Base-by-base conservation (phyloP, 35 echinoderm and acorn worm genomes). In the Ptychodera flava region DNA sequence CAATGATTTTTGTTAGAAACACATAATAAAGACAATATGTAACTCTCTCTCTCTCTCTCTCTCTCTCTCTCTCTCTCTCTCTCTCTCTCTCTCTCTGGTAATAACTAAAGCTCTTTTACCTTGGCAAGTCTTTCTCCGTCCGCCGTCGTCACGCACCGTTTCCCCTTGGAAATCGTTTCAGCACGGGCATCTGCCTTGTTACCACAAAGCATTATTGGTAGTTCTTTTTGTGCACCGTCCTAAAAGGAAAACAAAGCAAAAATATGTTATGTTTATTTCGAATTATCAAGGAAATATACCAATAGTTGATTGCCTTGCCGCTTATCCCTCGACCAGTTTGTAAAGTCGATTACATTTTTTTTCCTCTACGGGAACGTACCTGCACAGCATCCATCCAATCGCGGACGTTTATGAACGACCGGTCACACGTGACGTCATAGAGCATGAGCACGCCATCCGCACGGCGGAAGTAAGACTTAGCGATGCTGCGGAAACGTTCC, bases 321-420 rank as follows among this genome's bases (percentile, higher is more conserved):
- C n/a, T n/a, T n/a, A n/a, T n/a, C n/a, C n/a, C n/a, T n/a, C n/a
- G n/a, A n/a, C n/a, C n/a, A n/a, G n/a, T n/a, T n/a, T n/a, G n/a
- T n/a, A n/a, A n/a, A n/a, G n/a, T n/a, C n/a, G n/a, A n/a, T n/a
- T n/a, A n/a, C n/a, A n/a, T n/a, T n/a, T n/a, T n/a, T n/a, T 77
- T 77, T 77, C 76, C 15, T 15, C 76, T 77, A 77, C n/a, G 36
- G 1, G 85, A 33, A 31, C 33, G 53, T 92, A 99, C 96, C 90
- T 99, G 92, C 35, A 99, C 91, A 30, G 96, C 96, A 80, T 99
- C 92, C 27, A 99, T 99, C 96, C 96, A 99, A 38, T 99, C 96
- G 1, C 96, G 87, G 80, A 99, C 96, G 77, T 99, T 99, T 28
- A 99, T 94, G 75, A 99, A 99, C n/a, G 96, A 99, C 31, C 96